Conservation (phyloP, 2,113 vertebrate species). For the Campylorhamphus procurvoides region DNA sequence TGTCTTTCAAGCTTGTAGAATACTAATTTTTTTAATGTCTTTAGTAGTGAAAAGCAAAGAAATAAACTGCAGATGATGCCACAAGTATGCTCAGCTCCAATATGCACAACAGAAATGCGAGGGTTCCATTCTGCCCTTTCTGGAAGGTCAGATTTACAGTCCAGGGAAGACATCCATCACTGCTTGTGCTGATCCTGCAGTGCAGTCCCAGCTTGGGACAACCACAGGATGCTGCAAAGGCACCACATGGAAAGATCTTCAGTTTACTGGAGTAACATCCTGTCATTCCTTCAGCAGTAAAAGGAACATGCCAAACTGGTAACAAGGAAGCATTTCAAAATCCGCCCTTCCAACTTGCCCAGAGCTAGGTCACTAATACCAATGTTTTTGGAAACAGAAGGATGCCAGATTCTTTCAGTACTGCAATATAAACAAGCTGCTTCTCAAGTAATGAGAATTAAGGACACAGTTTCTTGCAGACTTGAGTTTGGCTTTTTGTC, state of each 20-base stretch:
- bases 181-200: neutral
- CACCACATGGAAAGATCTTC: neutral
- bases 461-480: neutral
- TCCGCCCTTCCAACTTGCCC: neutral
- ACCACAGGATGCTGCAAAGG: neutral
- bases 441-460: neutral
- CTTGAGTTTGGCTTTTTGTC: neutral
- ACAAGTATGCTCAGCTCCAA: neutral
- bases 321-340: neutral
- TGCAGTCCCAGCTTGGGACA: neutral
- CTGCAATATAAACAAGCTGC: neutral
- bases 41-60: conserved; percentile 55
- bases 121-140: neutral
- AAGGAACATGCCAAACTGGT: neutral
- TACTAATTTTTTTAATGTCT: conserved; percentile 53
- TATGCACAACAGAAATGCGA: neutral
- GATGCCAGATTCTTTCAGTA: neutral
- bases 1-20: conserved; percentile 60
- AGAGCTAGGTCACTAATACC: neutral
- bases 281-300: neutral
- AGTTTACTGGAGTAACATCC: neutral
- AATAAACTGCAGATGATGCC: conserved; percentile 52
- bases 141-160: neutral
- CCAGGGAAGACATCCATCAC: neutral
- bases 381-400: neutral